phyloP scores from a whole-genome alignment of 2,797 vertebrate species.

The Acrossocheilus wenchowensis region DNA sequence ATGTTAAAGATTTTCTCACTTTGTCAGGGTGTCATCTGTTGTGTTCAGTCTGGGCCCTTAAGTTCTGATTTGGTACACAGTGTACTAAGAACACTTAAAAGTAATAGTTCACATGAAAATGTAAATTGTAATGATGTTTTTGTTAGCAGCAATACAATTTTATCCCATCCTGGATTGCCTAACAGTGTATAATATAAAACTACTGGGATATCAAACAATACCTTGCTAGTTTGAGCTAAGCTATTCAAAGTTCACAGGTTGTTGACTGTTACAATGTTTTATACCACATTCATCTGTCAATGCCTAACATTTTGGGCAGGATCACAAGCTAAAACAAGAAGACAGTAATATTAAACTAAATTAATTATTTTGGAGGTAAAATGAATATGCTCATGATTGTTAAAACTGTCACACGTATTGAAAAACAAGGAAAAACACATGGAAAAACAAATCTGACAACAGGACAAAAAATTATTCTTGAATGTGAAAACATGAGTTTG shows the following conservation, averaged over 20 bases:
- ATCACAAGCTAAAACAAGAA: not conserved
- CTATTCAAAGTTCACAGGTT: not conserved
- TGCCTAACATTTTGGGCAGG: not conserved
- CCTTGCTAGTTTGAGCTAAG: not conserved
- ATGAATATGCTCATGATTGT: not conserved
- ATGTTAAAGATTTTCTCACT: not conserved
- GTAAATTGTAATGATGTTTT: not conserved
- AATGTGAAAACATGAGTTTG: constrained; percentile 1
- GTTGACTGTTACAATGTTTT: not conserved
- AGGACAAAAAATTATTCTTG: not conserved
- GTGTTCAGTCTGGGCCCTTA: not conserved
- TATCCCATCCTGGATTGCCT: not conserved
- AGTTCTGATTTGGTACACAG: not conserved
- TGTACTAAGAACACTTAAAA: not conserved
- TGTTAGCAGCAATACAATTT: not conserved
- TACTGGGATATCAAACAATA: not conserved
- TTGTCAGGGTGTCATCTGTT: not conserved
- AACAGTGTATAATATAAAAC: not conserved
- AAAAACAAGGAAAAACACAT: not conserved
- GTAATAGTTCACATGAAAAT: not conserved
- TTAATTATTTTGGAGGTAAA: not conserved
- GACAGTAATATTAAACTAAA: not conserved
- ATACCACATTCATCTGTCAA: not conserved
- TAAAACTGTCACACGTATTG: not conserved
- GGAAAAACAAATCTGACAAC: not conserved